Evolutionary conservation across 2,888 invertebrate genomes (phyloP), one percentile per base, ranked within the genome.

Genomic region (Plutella xylostella): DNA sequence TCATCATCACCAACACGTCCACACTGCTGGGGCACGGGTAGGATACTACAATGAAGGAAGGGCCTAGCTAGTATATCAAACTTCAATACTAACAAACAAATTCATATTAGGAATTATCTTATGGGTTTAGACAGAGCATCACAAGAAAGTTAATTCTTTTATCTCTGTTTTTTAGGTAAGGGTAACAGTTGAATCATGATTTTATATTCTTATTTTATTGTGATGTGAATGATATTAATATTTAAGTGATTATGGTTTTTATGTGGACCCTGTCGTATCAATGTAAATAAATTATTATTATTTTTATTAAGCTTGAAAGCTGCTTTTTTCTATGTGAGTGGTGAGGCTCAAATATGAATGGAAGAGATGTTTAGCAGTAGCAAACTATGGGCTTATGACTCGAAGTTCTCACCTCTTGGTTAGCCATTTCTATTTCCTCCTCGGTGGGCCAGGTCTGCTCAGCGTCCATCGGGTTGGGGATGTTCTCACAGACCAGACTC

Each of bases 361-460:
- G 17, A 25, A 25, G 9, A 25, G 25, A 25, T 25, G 5, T 25
- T 25, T 25, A 25, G 9, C 11, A 7, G 6, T 25, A 25, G 25
- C 25, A 25, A 15, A 34, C 14, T 34, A 34, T 17, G 14, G 11
- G 14, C 14, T 15, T 15, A 34, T 34, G 3, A 18, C n/a, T n/a
- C n/a, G n/a, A n/a, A n/a, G n/a, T n/a, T n/a, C 12, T 51, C 56
- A 76, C 78, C 57, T 87, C 86, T 47, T 80, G 72, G 61, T 89
- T 90, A 12, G 93, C 91, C 55, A 90, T 87, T 51, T 88, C 87
- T 50, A 96, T 87, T 76, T 97, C 97, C 62, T 97, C 95, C 53
- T 92, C 92, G 14, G 96, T 96, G 0, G 98, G 97, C 96, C 96
- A 97, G 1, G 97, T 97, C 75, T 98, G 98, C 68, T 98, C 98